Evolutionary conservation across 1,140 invertebrate species (phyloP).

Genomic region (Ruditapes philippinarum): DNA sequence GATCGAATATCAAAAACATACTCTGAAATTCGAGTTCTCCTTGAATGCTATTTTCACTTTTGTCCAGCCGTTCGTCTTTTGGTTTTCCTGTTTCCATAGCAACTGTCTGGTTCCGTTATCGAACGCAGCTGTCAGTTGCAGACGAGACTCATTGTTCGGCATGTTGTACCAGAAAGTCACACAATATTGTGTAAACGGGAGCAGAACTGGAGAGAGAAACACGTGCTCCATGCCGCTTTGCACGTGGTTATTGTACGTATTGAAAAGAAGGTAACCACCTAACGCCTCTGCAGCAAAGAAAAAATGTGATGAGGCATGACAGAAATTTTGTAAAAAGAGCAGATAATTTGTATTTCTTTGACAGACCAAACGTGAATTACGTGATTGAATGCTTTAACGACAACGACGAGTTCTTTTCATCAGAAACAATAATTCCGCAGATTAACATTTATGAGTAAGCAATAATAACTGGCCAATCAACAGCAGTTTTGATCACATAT

Average conservation of each 20-base stretch:
- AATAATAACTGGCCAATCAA: no score
- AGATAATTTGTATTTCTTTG: no score
- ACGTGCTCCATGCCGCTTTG: constrained; percentile 28
- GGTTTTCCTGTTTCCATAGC: neutral
- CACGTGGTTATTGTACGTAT: constrained; percentile 56
- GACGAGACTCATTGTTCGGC: constrained; percentile 41
- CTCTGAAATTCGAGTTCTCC: neutral
- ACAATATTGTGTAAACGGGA: constrained; percentile 39
- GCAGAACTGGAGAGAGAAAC: constrained; percentile 9
- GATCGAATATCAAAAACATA: no score
- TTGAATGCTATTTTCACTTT: neutral
- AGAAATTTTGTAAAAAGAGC: no score
- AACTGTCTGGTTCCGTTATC: neutral
- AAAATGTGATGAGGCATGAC: no score
- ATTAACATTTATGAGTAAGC: no score
- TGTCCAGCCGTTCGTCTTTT: constrained; percentile 7
- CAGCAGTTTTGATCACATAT: no score
- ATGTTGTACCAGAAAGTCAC: constrained; percentile 53
- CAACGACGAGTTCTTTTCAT: no score
- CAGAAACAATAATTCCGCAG: no score
- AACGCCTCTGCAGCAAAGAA: neutral
- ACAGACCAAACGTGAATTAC: no score
- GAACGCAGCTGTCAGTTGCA: constrained; percentile 4
- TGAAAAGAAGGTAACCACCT: constrained; percentile 44
- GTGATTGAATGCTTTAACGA: no score